These are phyloP conservation scores for Liparis tanakae DNA, from an alignment of 2,797 vertebrate genomes.

Conservation along the genomic window DNA sequence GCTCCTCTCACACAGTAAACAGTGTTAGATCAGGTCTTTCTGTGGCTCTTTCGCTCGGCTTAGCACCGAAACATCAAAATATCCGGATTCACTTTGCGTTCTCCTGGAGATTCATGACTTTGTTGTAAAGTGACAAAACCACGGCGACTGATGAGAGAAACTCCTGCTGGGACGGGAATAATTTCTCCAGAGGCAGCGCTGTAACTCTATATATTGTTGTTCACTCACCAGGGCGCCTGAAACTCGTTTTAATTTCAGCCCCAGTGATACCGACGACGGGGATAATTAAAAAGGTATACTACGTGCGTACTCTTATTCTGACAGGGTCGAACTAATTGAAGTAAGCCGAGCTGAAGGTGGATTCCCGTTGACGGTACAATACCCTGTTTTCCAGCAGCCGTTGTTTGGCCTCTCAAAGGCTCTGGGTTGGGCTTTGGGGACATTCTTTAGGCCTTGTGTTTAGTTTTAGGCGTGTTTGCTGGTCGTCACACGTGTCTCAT, in stretches of 20 bases:
- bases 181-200: conserved; percentile 12
- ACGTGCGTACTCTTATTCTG: not conserved
- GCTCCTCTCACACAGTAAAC: conserved; percentile 42
- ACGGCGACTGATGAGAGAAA: conserved; percentile 25
- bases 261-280: not conserved
- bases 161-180: not conserved
- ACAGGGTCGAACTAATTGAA: not conserved
- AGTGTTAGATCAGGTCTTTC: conserved; percentile 47
- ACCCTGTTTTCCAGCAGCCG: not conserved
- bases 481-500: not conserved
- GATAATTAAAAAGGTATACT: not conserved
- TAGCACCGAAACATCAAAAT: conserved; percentile 19
- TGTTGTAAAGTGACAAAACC: conserved; percentile 13
- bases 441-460: not conserved
- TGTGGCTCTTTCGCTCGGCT: no score
- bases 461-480: not conserved
- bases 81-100: conserved; percentile 22
- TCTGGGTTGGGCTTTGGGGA: conserved; percentile 12
- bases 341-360: not conserved
- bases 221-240: not conserved
- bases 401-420: conserved; percentile 4
- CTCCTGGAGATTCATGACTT: not conserved
- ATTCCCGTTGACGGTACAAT: not conserved
- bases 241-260: not conserved
- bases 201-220: not conserved